A percentile compares a stretch with the other conserved stretches of the same genome.
Evolutionary conservation across 1,140 invertebrate genomes (phyloP).

Genomic region (Dryas iulia): DNA sequence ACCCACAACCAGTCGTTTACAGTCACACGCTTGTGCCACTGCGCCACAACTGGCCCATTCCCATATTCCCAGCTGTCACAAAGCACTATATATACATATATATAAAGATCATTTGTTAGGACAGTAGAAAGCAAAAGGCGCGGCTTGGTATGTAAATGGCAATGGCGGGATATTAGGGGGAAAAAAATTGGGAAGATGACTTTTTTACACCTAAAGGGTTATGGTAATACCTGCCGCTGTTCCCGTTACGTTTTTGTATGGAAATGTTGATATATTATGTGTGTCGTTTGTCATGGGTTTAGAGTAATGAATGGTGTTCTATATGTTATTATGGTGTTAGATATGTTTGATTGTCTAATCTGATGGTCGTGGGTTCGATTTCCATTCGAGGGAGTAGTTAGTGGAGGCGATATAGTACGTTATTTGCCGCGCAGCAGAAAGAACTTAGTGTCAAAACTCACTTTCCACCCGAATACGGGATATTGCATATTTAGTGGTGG

Average conservation of each 20-base stretch:
- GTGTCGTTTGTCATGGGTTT: neutral
- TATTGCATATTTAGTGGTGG: no score
- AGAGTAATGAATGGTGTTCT: neutral
- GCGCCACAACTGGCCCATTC: no score
- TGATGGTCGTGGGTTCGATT: no score
- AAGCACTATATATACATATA: neutral
- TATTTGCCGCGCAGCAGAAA: no score
- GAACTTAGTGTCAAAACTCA: no score
- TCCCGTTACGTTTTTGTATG: neutral
- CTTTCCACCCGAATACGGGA: no score
- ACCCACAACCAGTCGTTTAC: no score
- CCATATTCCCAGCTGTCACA: neutral
- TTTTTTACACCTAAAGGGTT: constrained; percentile 2
- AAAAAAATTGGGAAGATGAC: neutral
- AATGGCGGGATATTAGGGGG: neutral
- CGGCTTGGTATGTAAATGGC: neutral
- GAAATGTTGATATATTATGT: neutral
- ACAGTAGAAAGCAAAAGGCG: neutral
- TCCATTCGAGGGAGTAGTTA: no score
- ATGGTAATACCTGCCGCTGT: neutral
- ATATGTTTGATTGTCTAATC: no score
- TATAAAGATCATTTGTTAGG: neutral
- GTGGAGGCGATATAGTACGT: no score
- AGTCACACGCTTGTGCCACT: no score
- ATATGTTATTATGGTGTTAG: neutral